Conservation (phyloP, 1,140 invertebrate species). For the Scaptomyza pallida region DNA sequence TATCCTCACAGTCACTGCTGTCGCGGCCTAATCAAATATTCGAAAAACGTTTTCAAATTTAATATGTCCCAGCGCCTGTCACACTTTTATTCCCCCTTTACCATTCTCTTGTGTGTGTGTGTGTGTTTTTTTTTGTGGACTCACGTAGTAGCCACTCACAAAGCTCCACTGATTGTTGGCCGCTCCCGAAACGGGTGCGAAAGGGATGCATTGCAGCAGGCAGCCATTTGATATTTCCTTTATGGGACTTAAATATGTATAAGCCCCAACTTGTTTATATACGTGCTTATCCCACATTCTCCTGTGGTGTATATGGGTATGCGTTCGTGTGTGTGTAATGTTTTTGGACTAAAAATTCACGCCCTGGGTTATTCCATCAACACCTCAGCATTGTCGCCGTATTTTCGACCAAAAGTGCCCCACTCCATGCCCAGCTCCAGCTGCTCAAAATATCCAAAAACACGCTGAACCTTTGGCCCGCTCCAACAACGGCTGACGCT, state of each 20-base stretch:
- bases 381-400: conserved; percentile 75
- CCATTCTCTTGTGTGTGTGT: neutral
- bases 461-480: neutral
- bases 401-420: too few relatives aligned
- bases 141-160: conserved; percentile 15
- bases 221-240: conserved; percentile 73
- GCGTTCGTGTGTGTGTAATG: conserved; percentile 47
- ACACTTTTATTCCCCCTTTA: conserved; percentile 28
- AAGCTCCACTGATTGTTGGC: conserved; percentile 48
- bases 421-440: conserved; percentile 20
- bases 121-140: neutral
- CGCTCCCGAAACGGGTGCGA: neutral
- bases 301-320: conserved; percentile 20
- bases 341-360: conserved; percentile 76
- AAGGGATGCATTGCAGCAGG: conserved; percentile 36
- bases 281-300: conserved; percentile 40
- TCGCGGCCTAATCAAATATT: conserved; percentile 77
- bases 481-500: conserved; percentile 48
- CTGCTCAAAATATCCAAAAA: neutral
- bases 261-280: conserved; percentile 63
- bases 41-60: conserved; percentile 82
- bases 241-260: conserved; percentile 82
- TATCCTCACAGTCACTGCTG: conserved; percentile 21
- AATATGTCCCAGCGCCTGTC: conserved; percentile 63
- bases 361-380: conserved; percentile 79